Evolutionary conservation across 2,113 vertebrate species (phyloP).

Genomic region (Takifugu flavidus): DNA sequence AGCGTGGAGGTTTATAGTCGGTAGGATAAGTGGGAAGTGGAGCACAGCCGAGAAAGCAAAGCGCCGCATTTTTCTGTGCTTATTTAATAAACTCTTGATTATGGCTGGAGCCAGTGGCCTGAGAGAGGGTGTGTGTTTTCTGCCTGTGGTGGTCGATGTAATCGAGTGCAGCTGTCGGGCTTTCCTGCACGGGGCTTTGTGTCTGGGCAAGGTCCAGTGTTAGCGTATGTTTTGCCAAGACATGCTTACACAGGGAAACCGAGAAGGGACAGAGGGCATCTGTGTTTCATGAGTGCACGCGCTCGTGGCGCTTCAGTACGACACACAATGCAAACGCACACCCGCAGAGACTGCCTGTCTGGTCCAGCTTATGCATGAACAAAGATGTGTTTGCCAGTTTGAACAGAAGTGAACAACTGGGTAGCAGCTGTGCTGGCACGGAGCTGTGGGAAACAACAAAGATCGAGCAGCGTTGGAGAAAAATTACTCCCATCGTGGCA

Average conservation of each 20-base stretch:
- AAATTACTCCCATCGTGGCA: slow-evolving; percentile 8
- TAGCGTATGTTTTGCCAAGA: slow-evolving; percentile 46
- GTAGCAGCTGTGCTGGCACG: slow-evolving; percentile 62
- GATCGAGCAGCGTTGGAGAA: slow-evolving; percentile 16
- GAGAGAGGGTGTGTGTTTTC: slow-evolving; percentile 50
- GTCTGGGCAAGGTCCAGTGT: slow-evolving; percentile 59
- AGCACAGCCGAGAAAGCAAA: slow-evolving; percentile 20
- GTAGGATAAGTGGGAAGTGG: background rate
- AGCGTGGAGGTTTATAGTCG: slow-evolving; percentile 9
- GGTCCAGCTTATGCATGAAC: slow-evolving; percentile 55
- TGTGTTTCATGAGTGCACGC: slow-evolving; percentile 41
- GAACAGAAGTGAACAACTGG: slow-evolving; percentile 62
- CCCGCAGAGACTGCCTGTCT: slow-evolving; percentile 31
- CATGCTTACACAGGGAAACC: slow-evolving; percentile 56
- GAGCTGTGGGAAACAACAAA: slow-evolving; percentile 22
- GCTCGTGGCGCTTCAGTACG: slow-evolving; percentile 30
- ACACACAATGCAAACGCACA: slow-evolving; percentile 46
- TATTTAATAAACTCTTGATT: slow-evolving; percentile 72
- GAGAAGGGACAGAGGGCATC: slow-evolving; percentile 53
- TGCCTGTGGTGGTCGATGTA: slow-evolving; percentile 62
- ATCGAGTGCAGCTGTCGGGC: slow-evolving; percentile 69
- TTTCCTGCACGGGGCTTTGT: slow-evolving; percentile 59
- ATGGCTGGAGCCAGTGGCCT: slow-evolving; percentile 61
- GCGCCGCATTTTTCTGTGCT: slow-evolving; percentile 57
- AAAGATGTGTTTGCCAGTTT: slow-evolving; percentile 49